Evolutionary conservation across 2,888 invertebrate genomes (phyloP), one percentile per base, ranked within the genome.

Genomic region (Heliconius aoede): DNA sequence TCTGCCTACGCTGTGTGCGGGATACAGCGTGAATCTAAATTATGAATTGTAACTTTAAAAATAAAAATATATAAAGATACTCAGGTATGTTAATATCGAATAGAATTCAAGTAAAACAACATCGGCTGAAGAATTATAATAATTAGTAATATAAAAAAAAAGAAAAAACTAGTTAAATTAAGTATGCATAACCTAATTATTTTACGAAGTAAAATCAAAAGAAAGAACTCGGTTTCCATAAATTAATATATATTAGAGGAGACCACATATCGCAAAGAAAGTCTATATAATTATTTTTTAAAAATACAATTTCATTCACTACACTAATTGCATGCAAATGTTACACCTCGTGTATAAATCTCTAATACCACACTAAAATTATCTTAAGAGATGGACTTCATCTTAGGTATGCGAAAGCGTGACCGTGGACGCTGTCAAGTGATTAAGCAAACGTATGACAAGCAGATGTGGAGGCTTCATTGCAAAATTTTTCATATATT

Each of bases 321-420:
- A 9, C 51, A 32, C 15, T 72, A 72, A 72, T 72, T 72, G 28
- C 72, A 72, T 72, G 60, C 60, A 72, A 72, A 72, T 72, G 58
- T 36, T 61, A 26, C 21, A 40, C 28, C 26, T 21, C 60, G 26
- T 61, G 72, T 60, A 74, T 74, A 64, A 76, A 72, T 76, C 64
- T 64, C 26, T 72, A 65, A 76, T 72, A 64, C 64, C 40, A 60
- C 58, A 76, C 76, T 64, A 64, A 78, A 78, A 72, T 75, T 60
- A 74, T 72, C 60, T 73, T 46, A 68, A 55, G 30, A 72, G 74
- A 75, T 78, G 75, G 68, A 58, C 73, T 65, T 62, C 46, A 62
- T 72, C 73, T 40, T 67, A 72, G 55, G 74, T 62, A 74, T 74
- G 71, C 64, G 79, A 79, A 79, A 79, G 79, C 79, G 79, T 79